phyloP scores from a whole-genome alignment of 1,140 invertebrate genomes.

The Neodiprion virginianus region DNA sequence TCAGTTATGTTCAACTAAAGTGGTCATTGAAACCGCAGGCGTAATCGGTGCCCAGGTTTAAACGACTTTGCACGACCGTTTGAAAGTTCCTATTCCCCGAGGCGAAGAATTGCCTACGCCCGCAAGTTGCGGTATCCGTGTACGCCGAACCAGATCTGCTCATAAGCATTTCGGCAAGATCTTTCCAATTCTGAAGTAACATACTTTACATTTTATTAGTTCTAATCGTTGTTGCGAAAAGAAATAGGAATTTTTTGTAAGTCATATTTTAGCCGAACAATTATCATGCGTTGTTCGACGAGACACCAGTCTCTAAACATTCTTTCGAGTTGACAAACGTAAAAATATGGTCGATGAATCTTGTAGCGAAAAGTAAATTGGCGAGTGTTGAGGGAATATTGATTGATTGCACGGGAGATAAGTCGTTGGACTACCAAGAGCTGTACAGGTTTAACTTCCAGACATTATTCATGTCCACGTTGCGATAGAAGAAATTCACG shows the following conservation, averaged over 20 bases:
- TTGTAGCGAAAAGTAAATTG: background rate
- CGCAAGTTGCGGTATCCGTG: background rate
- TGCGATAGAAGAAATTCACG: background rate
- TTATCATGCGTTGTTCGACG: no score
- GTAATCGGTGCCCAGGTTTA: no score
- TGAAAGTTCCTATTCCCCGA: background rate
- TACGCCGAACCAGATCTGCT: background rate
- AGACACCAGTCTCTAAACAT: no score
- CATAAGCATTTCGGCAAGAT: no score
- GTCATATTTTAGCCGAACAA: no score
- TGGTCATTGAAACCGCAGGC: no score
- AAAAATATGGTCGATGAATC: background rate
- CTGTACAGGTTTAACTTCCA: background rate
- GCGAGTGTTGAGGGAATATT: background rate
- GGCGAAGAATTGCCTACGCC: constrained; percentile 4
- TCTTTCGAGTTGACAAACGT: no score
- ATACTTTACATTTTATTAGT: no score
- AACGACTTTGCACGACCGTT: background rate
- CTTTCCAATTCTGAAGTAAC: no score
- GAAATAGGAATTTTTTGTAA: no score
- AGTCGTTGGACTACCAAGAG: background rate
- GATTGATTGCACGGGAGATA: background rate
- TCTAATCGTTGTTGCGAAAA: no score
- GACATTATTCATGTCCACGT: background rate
- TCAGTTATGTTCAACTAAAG: no score